Evolutionary conservation across 2,888 invertebrate genomes (phyloP), one percentile per base, ranked within the genome.

Genomic region (Aphodius sticticus): DNA sequence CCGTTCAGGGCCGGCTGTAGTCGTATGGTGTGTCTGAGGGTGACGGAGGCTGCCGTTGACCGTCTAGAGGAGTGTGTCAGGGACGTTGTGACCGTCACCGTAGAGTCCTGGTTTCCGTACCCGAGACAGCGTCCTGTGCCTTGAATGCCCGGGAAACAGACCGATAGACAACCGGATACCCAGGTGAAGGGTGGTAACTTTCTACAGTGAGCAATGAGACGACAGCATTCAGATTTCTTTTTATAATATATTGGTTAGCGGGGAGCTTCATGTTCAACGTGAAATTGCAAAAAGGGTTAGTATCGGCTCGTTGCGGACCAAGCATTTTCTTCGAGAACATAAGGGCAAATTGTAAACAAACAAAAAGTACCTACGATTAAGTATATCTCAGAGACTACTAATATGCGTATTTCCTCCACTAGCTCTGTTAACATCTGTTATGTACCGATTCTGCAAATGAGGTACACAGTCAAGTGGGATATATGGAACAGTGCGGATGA

Each of bases 151-250:
- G 88, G 87, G 81, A 87, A 86, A 81, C 88, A 88, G 80, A 86
- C 80, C 71, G 87, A 86, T 78, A 88, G 82, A 83, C 88, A 89
- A 83, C 93, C 93, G 89, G 93, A 92, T 83, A 94, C 88, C 94
- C 94, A 94, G 83, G 93, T 93, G 88, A 93, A 93, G 7, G 94
- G 94, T 0, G 94, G 93, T 82, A 93, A 91, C 86, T 92, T 92
- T 88, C 93, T 92, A 87, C 80, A 77, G 53, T 81, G 82, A 77
- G 81, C 82, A 74, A 74, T 74, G 74, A 74, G 74, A 74, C 74
- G 74, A 74, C 35, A 35, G 74, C 35, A 37, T 74, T 36, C 36
- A 74, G 53, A 53, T 9, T 53, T 53, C 0, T 53, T 26, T 26
- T 53, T 53, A 53, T 53, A 53, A 53, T 53, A 53, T 53, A 9